Conservation (phyloP, 2,797 vertebrate species). For the Rhinogobio ventralis region DNA sequence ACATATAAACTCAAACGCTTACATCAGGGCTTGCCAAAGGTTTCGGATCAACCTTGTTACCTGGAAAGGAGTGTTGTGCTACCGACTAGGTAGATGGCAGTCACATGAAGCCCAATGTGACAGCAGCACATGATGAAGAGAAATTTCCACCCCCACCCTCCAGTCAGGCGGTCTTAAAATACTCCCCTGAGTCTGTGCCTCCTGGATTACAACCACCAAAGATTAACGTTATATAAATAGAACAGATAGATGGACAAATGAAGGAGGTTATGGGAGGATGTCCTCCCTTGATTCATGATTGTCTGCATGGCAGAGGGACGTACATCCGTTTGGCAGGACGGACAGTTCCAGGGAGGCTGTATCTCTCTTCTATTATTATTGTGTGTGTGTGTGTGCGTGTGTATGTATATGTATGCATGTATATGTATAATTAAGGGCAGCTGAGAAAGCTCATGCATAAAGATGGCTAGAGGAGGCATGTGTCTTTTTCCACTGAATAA, state of each 20-base stretch:
- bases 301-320: not conserved
- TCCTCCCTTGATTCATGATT: slow-evolving; percentile 18
- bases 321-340: not conserved
- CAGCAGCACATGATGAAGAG: not conserved
- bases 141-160: slow-evolving; percentile 22
- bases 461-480: slow-evolving; percentile 12
- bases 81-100: not conserved
- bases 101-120: slow-evolving; percentile 43
- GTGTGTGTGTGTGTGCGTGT: no score
- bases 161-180: slow-evolving; percentile 23
- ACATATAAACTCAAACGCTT: not conserved
- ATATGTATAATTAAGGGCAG: not conserved
- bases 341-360: not conserved
- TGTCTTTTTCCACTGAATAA: not conserved
- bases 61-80: not conserved
- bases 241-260: slow-evolving; percentile 32
- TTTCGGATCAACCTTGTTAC: not conserved
- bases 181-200: slow-evolving; percentile 17
- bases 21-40: not conserved
- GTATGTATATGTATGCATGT: not conserved
- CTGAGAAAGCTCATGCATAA: slow-evolving; percentile 31
- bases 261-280: slow-evolving; percentile 18
- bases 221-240: slow-evolving; percentile 41
- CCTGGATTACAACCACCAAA: slow-evolving; percentile 46
- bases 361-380: not conserved